Base-by-base conservation (phyloP, 1,140 invertebrate species). In the Sitodiplosis mosellana region DNA sequence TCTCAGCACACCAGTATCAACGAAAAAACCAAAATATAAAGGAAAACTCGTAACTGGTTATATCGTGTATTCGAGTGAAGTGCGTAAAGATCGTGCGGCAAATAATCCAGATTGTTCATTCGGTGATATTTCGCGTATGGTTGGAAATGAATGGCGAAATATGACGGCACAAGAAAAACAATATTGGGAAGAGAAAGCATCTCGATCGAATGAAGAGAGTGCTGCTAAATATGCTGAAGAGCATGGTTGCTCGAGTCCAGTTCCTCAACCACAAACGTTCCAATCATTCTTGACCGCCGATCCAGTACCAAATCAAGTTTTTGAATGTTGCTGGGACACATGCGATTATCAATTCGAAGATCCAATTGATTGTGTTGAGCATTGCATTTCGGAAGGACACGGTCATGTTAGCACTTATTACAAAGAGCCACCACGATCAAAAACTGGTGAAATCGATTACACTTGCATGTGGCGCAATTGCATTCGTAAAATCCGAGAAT, bases 11-110 rank as follows among this genome's bases (percentile, higher is more conserved):
- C 72, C 72, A 45, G 61, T 73, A n/a, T 69, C 72, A 38, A 69
- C 70, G 11, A 73, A 73, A 55, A 46, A 52, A 2, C 61, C 55
- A 45, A 48, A 45, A 10, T 78, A 60, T 71, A 72, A 53, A 78
- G 78, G 53, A 85, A 91, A 91, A 73, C 74, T 93, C 53, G 86
- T 96, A 50, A 95, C 91, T 56, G 94, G 94, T 11, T 99, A 99
- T 69, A 98, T 99, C 59, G 75, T 99, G 19, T 99, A 96, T 72
- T 95, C 95, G 14, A 86, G 91, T 63, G 95, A 99, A 70, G 81
- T 95, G 34, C 74, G 95, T 72, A 93, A 74, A 58, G 77, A 92
- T 63, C 77, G 89, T 62, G 69, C 72, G 63, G 82, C 57, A 77
- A 83, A 87, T 59, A 94, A 98, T 73, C 93, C 93, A 6, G 89